Evolutionary conservation across 2,888 invertebrate species (phyloP), one percentile per base, ranked within the genome.

Genomic region (Prostheceraeus crozeri): DNA sequence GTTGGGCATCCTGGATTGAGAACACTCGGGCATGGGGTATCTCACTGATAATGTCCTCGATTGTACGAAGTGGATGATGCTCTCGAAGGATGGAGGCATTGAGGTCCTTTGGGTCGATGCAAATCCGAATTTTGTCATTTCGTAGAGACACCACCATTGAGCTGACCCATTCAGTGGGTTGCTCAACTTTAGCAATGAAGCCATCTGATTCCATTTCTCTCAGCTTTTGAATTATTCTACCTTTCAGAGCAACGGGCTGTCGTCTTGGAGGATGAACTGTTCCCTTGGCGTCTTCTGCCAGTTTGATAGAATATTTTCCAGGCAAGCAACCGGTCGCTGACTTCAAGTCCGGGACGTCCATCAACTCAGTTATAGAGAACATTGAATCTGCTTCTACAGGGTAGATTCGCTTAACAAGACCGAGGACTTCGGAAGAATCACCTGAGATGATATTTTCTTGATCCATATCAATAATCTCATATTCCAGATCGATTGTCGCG

Each of bases 151-250:
- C 64, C n/a, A n/a, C n/a, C 35, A 67, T 14, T n/a, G 57, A 61
- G 57, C 53, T 66, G 4, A 67, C 66, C 67, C 67, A 67, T 28
- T 64, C 61, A 35, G 65, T 65, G 6, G 65, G 67, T 36, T 65
- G 60, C 46, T 57, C 54, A 10, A 67, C 62, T 60, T 62, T 64
- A 16, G 11, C 28, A 16, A 67, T 65, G 10, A 66, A 60, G 14
- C 36, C 35, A 16, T 58, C 28, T n/a, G 46, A 4, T 30, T 64
- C 62, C 60, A 67, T 62, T 40, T 52, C 53, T 61, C 64, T 64
- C 16, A 66, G 31, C 31, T 61, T 61, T 10, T 60, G 56, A 25
- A 61, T 60, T 25, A 62, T 62, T 31, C 27, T 35, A 30, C 28
- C 23, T 30, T 57, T 59, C 10, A 65, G 30, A 14, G 56, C 60